A percentile compares a stretch with the other conserved stretches of the same genome.
phyloP scores from a whole-genome alignment of 2,797 vertebrate species.

The Sciaenops ocellatus region DNA sequence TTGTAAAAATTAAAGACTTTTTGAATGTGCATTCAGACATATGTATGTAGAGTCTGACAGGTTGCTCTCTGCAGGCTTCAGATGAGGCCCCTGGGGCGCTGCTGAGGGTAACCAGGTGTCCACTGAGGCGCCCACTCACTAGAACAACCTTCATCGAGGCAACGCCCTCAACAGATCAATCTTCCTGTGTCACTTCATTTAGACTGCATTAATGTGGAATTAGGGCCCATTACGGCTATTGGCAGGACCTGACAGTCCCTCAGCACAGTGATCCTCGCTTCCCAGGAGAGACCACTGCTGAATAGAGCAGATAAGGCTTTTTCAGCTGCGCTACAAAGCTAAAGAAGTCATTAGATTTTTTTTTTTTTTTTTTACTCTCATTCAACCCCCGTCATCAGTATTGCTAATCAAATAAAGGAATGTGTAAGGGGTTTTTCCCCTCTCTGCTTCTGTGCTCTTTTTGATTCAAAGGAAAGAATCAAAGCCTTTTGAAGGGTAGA shows the following conservation, averaged over 20 bases:
- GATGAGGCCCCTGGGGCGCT: conserved; percentile 82
- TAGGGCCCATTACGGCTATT: conserved; percentile 93
- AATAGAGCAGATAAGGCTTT: conserved; percentile 86
- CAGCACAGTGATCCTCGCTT: conserved; percentile 83
- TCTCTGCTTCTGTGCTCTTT: conserved; percentile 48
- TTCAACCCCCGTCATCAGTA: conserved; percentile 82
- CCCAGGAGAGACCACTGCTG: conserved; percentile 81
- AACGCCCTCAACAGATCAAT: conserved; percentile 92
- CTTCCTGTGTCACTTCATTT: conserved; percentile 97
- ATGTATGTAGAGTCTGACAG: conserved; percentile 51
- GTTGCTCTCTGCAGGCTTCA: conserved; percentile 66
- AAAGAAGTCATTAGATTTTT: conserved; percentile 81
- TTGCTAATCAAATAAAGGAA: conserved; percentile 85
- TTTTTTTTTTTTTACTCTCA: conserved; percentile 52
- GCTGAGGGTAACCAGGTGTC: conserved; percentile 85
- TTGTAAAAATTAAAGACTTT: conserved; percentile 55
- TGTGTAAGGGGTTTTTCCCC: conserved; percentile 75
- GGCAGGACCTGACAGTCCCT: conserved; percentile 91
- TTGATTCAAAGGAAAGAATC: conserved; percentile 56
- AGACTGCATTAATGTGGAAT: conserved; percentile 98
- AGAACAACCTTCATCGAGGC: conserved; percentile 89
- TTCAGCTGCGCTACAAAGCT: conserved; percentile 73
- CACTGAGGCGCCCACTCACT: conserved; percentile 86
- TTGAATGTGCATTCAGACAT: conserved; percentile 13
- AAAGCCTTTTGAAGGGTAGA: conserved; percentile 70